A percentile compares a stretch with the other conserved stretches of the same genome.
These are phyloP conservation scores for Sturmia bella DNA, from an alignment of 2,888 invertebrate genomes.

Conservation along the genomic window DNA sequence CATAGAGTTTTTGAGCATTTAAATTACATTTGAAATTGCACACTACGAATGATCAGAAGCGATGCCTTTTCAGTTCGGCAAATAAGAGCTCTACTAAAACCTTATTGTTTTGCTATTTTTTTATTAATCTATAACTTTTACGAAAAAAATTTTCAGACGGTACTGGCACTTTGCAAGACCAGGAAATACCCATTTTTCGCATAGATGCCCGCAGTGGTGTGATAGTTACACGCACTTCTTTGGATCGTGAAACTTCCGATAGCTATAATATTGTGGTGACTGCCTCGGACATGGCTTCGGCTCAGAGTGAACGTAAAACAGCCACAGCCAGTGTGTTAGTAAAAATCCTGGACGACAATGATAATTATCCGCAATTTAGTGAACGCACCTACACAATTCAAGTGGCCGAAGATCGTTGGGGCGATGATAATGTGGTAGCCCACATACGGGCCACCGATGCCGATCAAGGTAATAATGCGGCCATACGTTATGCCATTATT, in stretches of 20 bases:
- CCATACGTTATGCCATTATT: conserved; percentile 96
- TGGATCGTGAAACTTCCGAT: conserved; percentile 94
- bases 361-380: conserved; percentile 96
- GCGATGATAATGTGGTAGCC: conserved; percentile 91
- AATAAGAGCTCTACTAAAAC: no score
- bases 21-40: no score
- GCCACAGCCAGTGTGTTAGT: conserved; percentile 92
- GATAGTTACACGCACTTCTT: conserved; percentile 89
- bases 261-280: conserved; percentile 92
- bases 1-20: no score
- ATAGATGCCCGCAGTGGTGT: conserved; percentile 94
- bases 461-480: conserved; percentile 96
- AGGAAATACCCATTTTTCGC: conserved; percentile 90
- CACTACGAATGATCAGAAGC: no score
- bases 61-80: no score
- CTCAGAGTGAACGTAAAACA: conserved; percentile 89
- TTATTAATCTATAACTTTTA: neutral
- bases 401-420: conserved; percentile 94
- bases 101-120: neutral
- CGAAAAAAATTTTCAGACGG: conserved; percentile 81
- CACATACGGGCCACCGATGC: conserved; percentile 93
- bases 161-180: conserved; percentile 84
- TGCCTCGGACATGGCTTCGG: conserved; percentile 92
- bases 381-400: conserved; percentile 94
- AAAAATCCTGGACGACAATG: conserved; percentile 93